Evolutionary conservation across 2,888 invertebrate genomes (phyloP), one percentile per base, ranked within the genome.

Genomic region (Nebria brevicollis): DNA sequence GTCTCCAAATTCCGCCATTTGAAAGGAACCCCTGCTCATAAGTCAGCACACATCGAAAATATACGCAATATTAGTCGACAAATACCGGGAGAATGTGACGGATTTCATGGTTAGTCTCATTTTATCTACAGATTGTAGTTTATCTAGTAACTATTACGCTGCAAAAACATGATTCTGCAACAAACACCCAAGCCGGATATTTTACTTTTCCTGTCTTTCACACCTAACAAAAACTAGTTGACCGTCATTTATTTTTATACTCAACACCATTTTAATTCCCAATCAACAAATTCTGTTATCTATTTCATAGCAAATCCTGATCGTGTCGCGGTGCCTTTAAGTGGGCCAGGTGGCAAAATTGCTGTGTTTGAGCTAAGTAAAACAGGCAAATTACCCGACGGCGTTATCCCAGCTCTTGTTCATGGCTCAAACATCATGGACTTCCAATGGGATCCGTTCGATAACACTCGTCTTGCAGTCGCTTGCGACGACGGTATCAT

Each of bases 401-500:
- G 94, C 82, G 96, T 94, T 41, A 94, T 94, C 85, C 95, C 96
- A 64, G 95, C 96, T n/a, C 90, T 98, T 85, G 95, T 98, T 82
- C 97, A 98, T 89, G 95, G 97, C 77, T 94, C 94, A 84, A 95
- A 94, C 85, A 94, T 97, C 65, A 95, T 96, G 92, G 98, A 98
- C 90, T 97, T 98, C 90, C 93, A 94, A 81, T 98, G 97, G 96
- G 97, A 98, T 91, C 98, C 98, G 0, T 98, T 98, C 89, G 92
- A 96, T 88, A 91, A 93, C 84, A 91, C 91, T 77, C 91, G 95
- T 77, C 91, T 98, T 82, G 94, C 96, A 68, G 96, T 97, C 68
- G 97, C 95, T 42, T 97, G 97, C 86, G 98, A 98, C 86, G 97
- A 97, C 88, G 98, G 97, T 11, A 91, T 92, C 83, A 92, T 97